Percentiles rank a stretch among this genome's conserved stretches.
Conservation (phyloP, 1,140 invertebrate species). For the Pseudoatta argentina region DNA sequence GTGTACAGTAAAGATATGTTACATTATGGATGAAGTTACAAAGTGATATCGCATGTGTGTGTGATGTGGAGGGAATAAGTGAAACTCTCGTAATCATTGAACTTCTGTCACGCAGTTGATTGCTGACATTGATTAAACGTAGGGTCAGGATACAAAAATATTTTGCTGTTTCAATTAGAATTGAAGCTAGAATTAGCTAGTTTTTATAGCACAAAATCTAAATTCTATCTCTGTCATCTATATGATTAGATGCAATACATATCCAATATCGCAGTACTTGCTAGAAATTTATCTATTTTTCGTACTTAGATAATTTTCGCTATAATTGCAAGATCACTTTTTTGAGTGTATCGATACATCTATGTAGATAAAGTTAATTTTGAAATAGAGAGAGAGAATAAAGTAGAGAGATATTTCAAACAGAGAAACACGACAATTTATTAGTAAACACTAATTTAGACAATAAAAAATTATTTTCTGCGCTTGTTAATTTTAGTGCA, state of each 20-base stretch:
- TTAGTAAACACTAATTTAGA: constrained; percentile 2
- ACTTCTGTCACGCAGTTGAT: background rate
- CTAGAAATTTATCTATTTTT: too few species aligned
- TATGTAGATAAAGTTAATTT: background rate
- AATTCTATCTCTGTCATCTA: too few species aligned
- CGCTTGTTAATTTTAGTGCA: constrained; percentile 7
- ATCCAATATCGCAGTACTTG: too few species aligned
- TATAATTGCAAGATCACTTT: too few species aligned
- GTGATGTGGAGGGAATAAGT: background rate
- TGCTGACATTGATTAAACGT: background rate
- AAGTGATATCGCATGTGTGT: background rate
- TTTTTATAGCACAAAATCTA: too few species aligned
- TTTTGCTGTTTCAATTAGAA: too few species aligned
- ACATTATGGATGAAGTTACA: background rate
- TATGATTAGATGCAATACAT: too few species aligned
- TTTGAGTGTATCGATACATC: background rate
- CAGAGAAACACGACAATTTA: background rate
- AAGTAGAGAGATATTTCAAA: constrained; percentile 5
- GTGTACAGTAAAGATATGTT: background rate
- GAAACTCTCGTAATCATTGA: background rate
- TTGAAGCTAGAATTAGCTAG: too few species aligned
- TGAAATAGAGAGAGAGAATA: background rate
- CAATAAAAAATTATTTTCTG: constrained; percentile 5
- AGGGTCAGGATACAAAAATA: background rate
- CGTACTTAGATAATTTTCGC: too few species aligned